Percentiles rank a stretch among this genome's conserved stretches.
phyloP scores from a whole-genome alignment of 2,113 vertebrate genomes.

The Eulemur rufifrons region DNA sequence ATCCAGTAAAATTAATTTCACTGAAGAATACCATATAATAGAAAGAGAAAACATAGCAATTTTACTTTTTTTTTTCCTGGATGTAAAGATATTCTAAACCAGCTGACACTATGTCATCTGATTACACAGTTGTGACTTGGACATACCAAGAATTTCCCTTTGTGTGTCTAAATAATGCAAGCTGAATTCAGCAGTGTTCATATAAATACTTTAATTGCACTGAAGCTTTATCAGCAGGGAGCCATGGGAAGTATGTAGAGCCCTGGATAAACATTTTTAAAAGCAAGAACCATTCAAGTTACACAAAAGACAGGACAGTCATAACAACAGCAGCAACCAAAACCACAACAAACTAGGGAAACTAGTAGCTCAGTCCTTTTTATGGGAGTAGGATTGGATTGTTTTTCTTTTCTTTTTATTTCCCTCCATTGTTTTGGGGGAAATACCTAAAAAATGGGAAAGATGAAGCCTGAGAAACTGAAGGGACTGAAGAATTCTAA shows the following conservation, averaged over 20 bases:
- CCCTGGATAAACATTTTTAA: constrained; percentile 60
- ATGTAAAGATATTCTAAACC: constrained; percentile 31
- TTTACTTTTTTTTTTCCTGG: neutral
- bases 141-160: constrained; percentile 68
- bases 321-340: neutral
- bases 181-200: constrained; percentile 55
- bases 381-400: neutral
- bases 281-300: constrained; percentile 59
- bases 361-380: neutral
- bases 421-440: constrained; percentile 36
- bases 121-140: constrained; percentile 62
- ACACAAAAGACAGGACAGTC: constrained; percentile 31
- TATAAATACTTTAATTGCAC: constrained; percentile 71
- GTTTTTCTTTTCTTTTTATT: constrained; percentile 27
- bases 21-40: neutral
- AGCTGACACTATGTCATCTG: constrained; percentile 41
- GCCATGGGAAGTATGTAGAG: constrained; percentile 48
- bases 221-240: constrained; percentile 55
- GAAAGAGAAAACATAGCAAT: constrained; percentile 38
- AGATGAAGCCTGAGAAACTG: neutral
- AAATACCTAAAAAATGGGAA: constrained; percentile 19
- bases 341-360: neutral
- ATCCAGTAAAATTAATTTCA: constrained; percentile 39
- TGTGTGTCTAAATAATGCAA: constrained; percentile 69
- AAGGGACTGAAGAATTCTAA: neutral